Percentiles rank a stretch among this genome's conserved stretches.
phyloP scores from a whole-genome alignment of 2,113 vertebrate species.

The Glareola pratincola region DNA sequence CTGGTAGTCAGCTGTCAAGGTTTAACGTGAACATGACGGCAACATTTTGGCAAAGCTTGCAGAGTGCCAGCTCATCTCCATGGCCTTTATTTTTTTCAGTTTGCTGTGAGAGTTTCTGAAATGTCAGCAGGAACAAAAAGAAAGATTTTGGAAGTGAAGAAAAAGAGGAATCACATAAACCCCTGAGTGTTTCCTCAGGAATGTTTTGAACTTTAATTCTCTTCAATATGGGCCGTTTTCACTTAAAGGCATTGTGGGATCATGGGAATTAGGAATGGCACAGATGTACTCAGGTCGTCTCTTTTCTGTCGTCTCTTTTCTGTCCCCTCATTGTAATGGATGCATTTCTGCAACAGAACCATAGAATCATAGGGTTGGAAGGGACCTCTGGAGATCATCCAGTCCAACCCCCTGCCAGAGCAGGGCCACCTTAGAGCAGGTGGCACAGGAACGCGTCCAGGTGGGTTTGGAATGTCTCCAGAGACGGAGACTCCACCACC shows the following conservation, averaged over 20 bases:
- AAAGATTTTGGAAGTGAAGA: background rate
- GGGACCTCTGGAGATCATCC: too few species aligned
- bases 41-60: background rate
- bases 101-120: background rate
- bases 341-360: background rate
- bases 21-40: background rate
- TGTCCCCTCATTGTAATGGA: background rate
- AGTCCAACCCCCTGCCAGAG: too few species aligned
- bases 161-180: background rate
- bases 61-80: background rate
- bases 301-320: background rate
- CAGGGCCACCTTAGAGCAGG: too few species aligned
- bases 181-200: background rate
- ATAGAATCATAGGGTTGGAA: too few species aligned
- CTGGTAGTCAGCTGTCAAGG: background rate
- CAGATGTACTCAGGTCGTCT: background rate
- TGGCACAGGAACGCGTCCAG: too few species aligned
- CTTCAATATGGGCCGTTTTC: background rate
- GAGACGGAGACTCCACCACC: too few species aligned
- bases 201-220: background rate
- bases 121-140: background rate
- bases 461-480: too few species aligned
- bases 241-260: background rate
- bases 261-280: background rate
- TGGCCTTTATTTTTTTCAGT: background rate